These are phyloP conservation scores for Tenthredo scrophulariae DNA, from an alignment of 2,888 invertebrate species.

Conservation along the genomic window DNA sequence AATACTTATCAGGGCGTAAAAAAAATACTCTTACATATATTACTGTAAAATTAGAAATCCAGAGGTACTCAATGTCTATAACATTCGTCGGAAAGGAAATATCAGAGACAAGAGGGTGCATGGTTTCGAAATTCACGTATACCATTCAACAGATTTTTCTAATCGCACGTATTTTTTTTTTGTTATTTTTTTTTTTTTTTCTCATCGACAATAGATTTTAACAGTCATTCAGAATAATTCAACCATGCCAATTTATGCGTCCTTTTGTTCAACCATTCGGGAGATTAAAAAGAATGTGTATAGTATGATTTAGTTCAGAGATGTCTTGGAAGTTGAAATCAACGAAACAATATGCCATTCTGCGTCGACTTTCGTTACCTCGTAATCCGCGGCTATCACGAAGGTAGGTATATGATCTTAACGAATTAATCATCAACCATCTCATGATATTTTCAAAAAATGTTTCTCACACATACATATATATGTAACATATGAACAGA, in stretches of 20 bases:
- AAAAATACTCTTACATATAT: too few species aligned
- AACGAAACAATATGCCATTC: background rate
- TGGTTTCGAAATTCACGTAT: too few species aligned
- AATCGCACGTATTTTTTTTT: background rate
- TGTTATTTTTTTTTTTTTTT: background rate
- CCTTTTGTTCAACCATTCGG: background rate
- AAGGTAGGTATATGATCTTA: conserved; percentile 14
- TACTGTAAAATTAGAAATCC: background rate
- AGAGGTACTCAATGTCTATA: background rate
- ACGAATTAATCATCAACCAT: background rate
- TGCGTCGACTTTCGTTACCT: background rate
- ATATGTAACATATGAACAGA: background rate
- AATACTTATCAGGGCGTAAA: too few species aligned
- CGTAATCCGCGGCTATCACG: background rate
- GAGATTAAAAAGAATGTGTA: background rate
- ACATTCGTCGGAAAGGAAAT: background rate
- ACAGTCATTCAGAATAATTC: background rate
- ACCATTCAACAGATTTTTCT: background rate
- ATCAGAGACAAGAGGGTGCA: too few species aligned
- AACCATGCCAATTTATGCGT: background rate
- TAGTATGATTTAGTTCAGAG: background rate
- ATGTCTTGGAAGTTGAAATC: background rate
- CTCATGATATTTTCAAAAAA: background rate
- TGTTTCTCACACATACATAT: background rate
- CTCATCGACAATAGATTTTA: background rate